Evolutionary conservation across 1,140 invertebrate species (phyloP), one percentile per base, ranked within the genome.

Genomic region (Ips typographus): DNA sequence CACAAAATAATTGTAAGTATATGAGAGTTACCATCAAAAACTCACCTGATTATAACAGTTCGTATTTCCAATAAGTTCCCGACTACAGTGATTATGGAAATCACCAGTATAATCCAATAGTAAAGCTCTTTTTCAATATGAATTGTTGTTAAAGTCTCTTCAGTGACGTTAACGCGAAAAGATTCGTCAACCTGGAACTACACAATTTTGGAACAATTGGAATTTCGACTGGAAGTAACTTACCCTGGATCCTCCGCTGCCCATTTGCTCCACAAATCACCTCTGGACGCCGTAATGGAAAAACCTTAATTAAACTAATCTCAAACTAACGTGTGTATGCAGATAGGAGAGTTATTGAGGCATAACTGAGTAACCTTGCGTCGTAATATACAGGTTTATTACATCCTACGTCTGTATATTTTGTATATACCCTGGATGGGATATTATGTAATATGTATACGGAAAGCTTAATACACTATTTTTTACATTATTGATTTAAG

Each of bases 31-130:
- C 76, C 74, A 73, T 44, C 68, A 62, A 22, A 58, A 63, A 22
- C 22, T 22, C 22, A 22, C 22, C 22, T 22, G 22, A 22, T 22
- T 22, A 22, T 22, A 6, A 75, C 75, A 2, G 72, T 70, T 44
- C 63, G 60, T 52, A 78, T 77, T 1, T 73, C 77, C 1, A 73
- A 58, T 39, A 72, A 38, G 57, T 78, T 77, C 8, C 76, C 77
- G 7, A 72, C 37, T 7, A 75, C 40, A 3, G 76, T 68, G 6
- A 73, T 51, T 5, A 75, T 53, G 1, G 64, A 61, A 38, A 76
- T 57, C 36, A 68, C 36, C 39, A 76, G 41, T 47, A 72, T 74
- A 6, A 75, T 47, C 64, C 73, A 72, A 58, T 66, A 72, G 42
- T 59, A 55, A 7, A 67, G 4, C 3, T 8, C 4, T 40, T 41